These are phyloP conservation scores for Ischnura elegans DNA, from an alignment of 2,888 invertebrate species.

Conservation along the genomic window DNA sequence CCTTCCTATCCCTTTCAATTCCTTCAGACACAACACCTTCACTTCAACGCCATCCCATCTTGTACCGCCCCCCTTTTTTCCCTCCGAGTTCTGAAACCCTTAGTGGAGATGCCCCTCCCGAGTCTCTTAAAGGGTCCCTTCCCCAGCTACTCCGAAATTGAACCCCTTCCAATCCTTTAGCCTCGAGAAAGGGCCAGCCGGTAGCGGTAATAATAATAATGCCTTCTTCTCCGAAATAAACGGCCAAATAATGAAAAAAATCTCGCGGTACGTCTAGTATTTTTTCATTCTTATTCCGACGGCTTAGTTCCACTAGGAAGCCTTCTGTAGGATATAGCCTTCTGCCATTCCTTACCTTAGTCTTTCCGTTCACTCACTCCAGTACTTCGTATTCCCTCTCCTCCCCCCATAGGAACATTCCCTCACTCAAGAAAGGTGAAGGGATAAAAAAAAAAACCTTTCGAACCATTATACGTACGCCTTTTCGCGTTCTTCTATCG, in stretches of 20 bases:
- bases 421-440: background rate
- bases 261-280: too few relatives aligned
- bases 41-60: background rate
- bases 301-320: constrained; percentile 52
- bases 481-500: background rate
- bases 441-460: background rate
- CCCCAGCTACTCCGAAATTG: background rate
- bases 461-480: constrained; percentile 14
- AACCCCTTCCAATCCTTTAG: background rate
- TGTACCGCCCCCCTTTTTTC: background rate
- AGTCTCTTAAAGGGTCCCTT: background rate
- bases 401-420: background rate
- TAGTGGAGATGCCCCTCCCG: background rate
- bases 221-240: constrained; percentile 44
- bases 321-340: constrained; percentile 7
- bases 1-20: background rate
- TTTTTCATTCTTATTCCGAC: constrained; percentile 34
- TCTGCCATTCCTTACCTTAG: background rate
- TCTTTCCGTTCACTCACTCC: background rate
- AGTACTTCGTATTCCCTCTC: background rate
- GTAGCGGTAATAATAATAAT: constrained; percentile 50
- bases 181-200: constrained; percentile 17
- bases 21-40: constrained; percentile 27
- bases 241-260: constrained; percentile 28
- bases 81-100: background rate